Evolutionary conservation across 1,140 invertebrate genomes (phyloP).

Genomic region (Latrodectus geometricus): DNA sequence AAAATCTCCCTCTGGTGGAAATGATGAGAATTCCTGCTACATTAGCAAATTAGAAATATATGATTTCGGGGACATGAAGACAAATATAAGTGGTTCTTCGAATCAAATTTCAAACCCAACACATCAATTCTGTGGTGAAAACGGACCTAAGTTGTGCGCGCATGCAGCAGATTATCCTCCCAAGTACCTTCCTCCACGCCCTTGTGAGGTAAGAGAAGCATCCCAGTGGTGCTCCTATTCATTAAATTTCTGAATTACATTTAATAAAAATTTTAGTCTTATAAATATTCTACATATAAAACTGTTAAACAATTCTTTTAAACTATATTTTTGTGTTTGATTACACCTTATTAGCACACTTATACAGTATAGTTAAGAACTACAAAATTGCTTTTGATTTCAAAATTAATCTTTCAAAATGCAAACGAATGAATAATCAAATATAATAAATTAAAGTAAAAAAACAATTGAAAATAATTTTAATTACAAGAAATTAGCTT

Average conservation of each 20-base stretch:
- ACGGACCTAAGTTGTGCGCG: conserved; percentile 50
- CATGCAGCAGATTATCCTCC: conserved; percentile 61
- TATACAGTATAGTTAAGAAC: too few relatives aligned
- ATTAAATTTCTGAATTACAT: not conserved
- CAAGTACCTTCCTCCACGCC: conserved; percentile 55
- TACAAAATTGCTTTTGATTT: too few relatives aligned
- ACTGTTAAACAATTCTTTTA: too few relatives aligned
- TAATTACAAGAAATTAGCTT: too few relatives aligned
- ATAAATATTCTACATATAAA: too few relatives aligned
- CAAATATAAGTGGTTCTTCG: not conserved
- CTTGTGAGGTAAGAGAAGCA: conserved; percentile 51
- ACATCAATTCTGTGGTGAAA: conserved; percentile 60
- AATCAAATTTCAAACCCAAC: not conserved
- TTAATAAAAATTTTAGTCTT: too few relatives aligned
- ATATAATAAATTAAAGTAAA: too few relatives aligned
- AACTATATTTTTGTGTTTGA: too few relatives aligned
- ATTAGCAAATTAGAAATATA: conserved; percentile 52
- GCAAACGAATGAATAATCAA: too few relatives aligned
- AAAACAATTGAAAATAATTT: too few relatives aligned
- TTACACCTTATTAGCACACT: too few relatives aligned
- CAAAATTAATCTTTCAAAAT: too few relatives aligned
- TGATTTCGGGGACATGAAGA: conserved; percentile 17
- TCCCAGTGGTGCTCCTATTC: not conserved
- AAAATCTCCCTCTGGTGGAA: conserved; percentile 17
- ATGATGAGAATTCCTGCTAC: conserved; percentile 27